Evolutionary conservation across 2,797 vertebrate species (phyloP).

Genomic region (Stomatorhinus walkeri): DNA sequence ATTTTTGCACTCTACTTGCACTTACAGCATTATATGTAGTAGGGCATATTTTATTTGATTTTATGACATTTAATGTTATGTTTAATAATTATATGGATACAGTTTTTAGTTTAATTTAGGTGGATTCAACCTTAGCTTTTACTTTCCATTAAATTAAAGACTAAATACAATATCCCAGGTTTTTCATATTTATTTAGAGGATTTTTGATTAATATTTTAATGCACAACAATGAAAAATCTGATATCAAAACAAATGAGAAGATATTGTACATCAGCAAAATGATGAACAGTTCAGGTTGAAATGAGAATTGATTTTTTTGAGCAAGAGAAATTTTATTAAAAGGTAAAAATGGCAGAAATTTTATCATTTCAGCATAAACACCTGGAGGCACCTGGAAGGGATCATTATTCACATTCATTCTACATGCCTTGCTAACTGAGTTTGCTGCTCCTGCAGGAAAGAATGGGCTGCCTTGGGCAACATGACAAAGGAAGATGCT

Average conservation of each 20-base stretch:
- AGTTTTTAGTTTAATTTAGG: neutral
- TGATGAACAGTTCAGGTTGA: neutral
- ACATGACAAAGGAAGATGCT: constrained; percentile 83
- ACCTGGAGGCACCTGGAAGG: neutral
- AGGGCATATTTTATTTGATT: neutral
- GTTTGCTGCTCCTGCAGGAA: constrained; percentile 57
- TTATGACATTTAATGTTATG: neutral
- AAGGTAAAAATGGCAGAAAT: neutral
- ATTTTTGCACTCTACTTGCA: neutral
- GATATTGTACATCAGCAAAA: neutral
- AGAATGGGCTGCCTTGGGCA: constrained; percentile 91
- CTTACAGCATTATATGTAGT: neutral
- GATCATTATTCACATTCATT: neutral
- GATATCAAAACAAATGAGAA: neutral
- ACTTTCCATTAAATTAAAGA: neutral
- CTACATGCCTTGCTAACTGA: neutral
- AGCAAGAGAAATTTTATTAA: neutral
- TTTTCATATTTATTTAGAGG: neutral
- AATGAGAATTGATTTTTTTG: neutral
- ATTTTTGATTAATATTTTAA: neutral
- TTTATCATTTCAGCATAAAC: neutral
- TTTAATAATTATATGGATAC: neutral
- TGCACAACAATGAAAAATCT: neutral
- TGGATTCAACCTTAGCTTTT: neutral
- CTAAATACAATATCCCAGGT: neutral